phyloP scores from a whole-genome alignment of 1,140 invertebrate genomes.

The Holcopasites calliopsidis region DNA sequence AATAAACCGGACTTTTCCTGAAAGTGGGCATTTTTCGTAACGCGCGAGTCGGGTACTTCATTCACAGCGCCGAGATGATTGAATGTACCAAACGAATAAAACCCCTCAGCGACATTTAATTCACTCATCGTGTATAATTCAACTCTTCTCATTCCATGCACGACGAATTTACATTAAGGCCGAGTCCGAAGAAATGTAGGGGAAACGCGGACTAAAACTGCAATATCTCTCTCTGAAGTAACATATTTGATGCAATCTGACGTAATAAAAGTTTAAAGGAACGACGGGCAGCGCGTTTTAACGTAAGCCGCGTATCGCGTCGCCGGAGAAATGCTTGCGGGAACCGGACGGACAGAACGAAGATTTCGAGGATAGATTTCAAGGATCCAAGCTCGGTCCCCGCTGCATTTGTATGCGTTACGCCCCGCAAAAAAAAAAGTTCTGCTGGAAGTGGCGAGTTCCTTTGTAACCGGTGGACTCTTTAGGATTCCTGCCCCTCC shows the following conservation, averaged over 20 bases:
- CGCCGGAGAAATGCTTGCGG: conserved; percentile 7
- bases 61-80: no score
- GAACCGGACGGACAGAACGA: not conserved
- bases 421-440: conserved; percentile 39
- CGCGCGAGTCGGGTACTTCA: no score
- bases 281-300: not conserved
- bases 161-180: not conserved
- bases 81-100: no score
- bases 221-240: not conserved
- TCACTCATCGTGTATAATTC: not conserved
- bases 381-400: not conserved
- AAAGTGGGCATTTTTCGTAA: no score
- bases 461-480: conserved; percentile 57
- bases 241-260: conserved; percentile 17
- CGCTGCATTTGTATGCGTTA: conserved; percentile 48
- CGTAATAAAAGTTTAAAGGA: conserved; percentile 28
- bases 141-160: not conserved
- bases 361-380: conserved; percentile 9
- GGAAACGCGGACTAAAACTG: conserved; percentile 14
- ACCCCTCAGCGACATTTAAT: not conserved
- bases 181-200: not conserved
- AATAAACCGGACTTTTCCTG: no score
- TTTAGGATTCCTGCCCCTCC: conserved; percentile 61
- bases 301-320: not conserved
- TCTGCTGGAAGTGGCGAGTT: conserved; percentile 37